Evolutionary conservation across 2,888 invertebrate genomes (phyloP).

Genomic region (Tipula unca): DNA sequence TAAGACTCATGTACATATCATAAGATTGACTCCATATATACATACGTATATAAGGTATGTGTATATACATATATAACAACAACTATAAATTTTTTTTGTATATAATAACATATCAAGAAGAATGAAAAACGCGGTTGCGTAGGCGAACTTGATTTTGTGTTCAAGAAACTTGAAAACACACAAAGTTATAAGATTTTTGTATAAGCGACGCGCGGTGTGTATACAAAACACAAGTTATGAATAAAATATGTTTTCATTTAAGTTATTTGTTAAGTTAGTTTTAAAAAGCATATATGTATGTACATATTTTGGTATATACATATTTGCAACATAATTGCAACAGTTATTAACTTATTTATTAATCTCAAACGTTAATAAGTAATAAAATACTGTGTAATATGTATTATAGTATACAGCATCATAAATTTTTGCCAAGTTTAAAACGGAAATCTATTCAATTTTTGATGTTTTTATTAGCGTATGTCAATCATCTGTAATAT

Average conservation of each 20-base stretch:
- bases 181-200: neutral
- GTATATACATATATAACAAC: neutral
- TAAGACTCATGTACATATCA: neutral
- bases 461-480: neutral
- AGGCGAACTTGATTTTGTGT: constrained; percentile 25
- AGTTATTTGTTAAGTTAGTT: neutral
- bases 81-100: neutral
- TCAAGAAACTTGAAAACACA: constrained; percentile 2
- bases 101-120: constrained; percentile 8
- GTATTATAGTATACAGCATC: neutral
- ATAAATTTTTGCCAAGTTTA: neutral
- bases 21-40: neutral
- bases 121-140: constrained; percentile 22
- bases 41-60: neutral
- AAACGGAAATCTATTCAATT: neutral
- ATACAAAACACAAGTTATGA: neutral
- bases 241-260: neutral
- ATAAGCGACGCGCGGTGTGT: neutral
- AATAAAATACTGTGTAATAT: neutral
- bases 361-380: neutral
- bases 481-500: neutral
- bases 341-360: neutral
- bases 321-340: neutral
- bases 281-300: too few species aligned
- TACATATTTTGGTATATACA: neutral